These are phyloP conservation scores for Drosophila acutilabella DNA, from an alignment of 2,888 invertebrate species.

Conservation along the genomic window DNA sequence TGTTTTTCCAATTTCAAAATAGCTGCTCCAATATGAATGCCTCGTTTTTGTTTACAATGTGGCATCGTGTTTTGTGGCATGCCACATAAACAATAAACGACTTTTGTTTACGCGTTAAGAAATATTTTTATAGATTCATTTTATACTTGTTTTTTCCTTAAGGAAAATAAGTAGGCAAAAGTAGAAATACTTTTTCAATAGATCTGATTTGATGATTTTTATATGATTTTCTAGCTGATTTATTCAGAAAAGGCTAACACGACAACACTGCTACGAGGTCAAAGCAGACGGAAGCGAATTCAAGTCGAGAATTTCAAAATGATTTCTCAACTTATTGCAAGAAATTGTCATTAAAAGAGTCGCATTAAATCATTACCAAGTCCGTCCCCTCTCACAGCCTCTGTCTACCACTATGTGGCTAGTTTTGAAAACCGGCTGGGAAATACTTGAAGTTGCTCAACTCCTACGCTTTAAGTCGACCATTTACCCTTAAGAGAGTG, in stretches of 20 bases:
- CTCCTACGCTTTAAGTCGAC: slow-evolving; percentile 16
- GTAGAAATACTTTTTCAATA: slow-evolving; percentile 5
- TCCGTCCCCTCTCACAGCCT: background rate
- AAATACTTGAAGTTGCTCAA: slow-evolving; percentile 16
- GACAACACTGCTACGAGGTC: background rate
- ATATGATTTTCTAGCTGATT: too few species aligned
- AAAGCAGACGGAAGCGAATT: background rate
- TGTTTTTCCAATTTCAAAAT: background rate
- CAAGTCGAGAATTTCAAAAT: background rate
- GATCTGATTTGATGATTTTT: background rate
- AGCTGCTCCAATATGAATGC: slow-evolving; percentile 34
- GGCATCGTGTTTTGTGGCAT: slow-evolving; percentile 44
- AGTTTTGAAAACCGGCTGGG: slow-evolving; percentile 10
- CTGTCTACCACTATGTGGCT: background rate
- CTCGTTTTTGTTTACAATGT: slow-evolving; percentile 42
- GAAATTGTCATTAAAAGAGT: background rate
- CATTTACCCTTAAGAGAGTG: slow-evolving; percentile 14
- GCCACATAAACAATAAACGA: slow-evolving; percentile 43
- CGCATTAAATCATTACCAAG: background rate
- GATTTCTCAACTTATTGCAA: slow-evolving; percentile 8
- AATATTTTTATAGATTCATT: slow-evolving; percentile 19
- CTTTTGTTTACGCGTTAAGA: slow-evolving; percentile 45
- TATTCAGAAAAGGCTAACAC: too few species aligned
- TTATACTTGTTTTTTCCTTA: slow-evolving; percentile 8
- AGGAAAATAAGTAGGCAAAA: slow-evolving; percentile 13